Evolutionary conservation across 2,797 vertebrate species (phyloP).

Genomic region (Phoeniculus purpureus): DNA sequence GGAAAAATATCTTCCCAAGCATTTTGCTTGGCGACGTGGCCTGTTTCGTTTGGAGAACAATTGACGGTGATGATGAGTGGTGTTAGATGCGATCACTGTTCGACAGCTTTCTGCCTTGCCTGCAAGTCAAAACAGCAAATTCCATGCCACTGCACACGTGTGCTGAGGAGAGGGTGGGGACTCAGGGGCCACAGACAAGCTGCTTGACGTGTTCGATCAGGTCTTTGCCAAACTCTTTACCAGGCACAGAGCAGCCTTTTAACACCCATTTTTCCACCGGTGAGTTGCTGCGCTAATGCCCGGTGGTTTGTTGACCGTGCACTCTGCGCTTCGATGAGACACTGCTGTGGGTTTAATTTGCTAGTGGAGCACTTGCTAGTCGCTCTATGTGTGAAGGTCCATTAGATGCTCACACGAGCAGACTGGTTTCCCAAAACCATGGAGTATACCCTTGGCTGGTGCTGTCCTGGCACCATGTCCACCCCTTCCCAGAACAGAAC

Average conservation of each 20-base stretch:
- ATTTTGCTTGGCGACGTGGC: conserved; percentile 79
- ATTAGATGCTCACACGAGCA: background rate
- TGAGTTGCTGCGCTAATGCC: background rate
- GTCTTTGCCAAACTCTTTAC: background rate
- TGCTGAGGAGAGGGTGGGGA: background rate
- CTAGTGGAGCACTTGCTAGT: background rate
- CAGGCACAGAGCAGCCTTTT: background rate
- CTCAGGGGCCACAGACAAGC: background rate
- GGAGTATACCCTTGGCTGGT: background rate
- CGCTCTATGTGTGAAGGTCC: background rate
- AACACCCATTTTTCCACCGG: rapidly evolving
- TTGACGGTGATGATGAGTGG: conserved; percentile 81
- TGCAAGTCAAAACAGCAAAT: conserved; percentile 10
- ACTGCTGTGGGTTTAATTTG: background rate
- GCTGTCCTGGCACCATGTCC: background rate
- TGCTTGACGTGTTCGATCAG: background rate
- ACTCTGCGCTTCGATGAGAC: background rate
- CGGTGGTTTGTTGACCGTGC: background rate
- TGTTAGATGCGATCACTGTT: conserved; percentile 52
- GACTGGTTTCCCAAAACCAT: background rate
- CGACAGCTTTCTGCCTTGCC: conserved; percentile 36
- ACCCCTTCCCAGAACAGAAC: background rate
- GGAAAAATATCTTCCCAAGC: conserved; percentile 82
- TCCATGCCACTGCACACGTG: conserved; percentile 1
- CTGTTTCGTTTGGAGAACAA: conserved; percentile 85